Conservation (phyloP, 2,113 vertebrate species). For the Scytalopus superciliaris region DNA sequence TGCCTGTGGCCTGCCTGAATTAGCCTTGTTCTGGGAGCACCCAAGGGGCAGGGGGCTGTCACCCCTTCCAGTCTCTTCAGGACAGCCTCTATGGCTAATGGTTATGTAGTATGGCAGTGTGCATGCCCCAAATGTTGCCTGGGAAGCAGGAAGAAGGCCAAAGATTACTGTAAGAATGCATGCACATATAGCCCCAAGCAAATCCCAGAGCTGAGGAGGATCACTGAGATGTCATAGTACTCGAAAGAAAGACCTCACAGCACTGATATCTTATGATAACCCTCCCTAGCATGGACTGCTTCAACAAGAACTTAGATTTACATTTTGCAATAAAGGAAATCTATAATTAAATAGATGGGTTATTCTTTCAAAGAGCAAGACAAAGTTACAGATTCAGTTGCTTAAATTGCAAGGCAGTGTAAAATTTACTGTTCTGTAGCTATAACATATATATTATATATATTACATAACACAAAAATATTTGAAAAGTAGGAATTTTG, state of each 20-base stretch:
- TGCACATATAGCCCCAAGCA: neutral
- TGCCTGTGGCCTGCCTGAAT: neutral
- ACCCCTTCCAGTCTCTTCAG: too few relatives aligned
- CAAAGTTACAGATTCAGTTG: neutral
- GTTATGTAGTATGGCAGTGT: too few relatives aligned
- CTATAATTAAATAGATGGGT: neutral
- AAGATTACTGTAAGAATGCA: rapidly evolving
- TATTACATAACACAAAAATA: too few relatives aligned
- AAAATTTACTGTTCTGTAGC: neutral
- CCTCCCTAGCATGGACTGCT: neutral
- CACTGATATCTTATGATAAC: neutral
- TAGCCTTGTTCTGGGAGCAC: too few relatives aligned
- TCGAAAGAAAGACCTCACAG: neutral
- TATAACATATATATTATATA: neutral
- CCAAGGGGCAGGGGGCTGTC: neutral
- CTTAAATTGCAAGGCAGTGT: neutral
- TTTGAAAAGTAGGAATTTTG: neutral
- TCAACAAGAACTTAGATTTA: neutral
- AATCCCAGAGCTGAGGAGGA: neutral
- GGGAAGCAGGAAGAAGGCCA: neutral
- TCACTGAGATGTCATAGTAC: neutral
- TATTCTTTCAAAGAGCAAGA: neutral
- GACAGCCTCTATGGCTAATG: neutral
- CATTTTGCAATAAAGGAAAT: neutral
- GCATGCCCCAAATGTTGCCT: neutral